phyloP scores from a whole-genome alignment of 2,797 vertebrate species.

The Myripristis jacobus region DNA sequence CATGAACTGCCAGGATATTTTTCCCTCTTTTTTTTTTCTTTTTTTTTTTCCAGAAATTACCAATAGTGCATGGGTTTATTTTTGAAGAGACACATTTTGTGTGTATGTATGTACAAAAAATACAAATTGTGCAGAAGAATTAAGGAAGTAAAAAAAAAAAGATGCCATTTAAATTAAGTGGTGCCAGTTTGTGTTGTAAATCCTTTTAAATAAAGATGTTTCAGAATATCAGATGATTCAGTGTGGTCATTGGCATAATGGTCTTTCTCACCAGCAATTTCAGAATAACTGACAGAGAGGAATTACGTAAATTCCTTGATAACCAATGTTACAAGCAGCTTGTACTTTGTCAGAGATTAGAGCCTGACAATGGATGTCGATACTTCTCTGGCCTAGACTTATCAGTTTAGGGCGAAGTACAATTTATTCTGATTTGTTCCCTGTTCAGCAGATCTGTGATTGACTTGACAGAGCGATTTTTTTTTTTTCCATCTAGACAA shows the following conservation, averaged over 20 bases:
- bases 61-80: conserved; percentile 43
- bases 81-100: conserved; percentile 52
- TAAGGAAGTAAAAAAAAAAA: conserved; percentile 31
- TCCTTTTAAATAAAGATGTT: conserved; percentile 79
- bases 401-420: too few species aligned
- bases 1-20: conserved; percentile 1
- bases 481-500: too few species aligned
- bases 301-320: background rate
- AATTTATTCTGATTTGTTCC: too few species aligned
- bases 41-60: background rate
- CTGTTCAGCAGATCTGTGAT: too few species aligned
- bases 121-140: conserved; percentile 42
- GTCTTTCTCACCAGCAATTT: too few species aligned
- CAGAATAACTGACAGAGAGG: background rate
- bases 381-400: too few species aligned
- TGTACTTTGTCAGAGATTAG: background rate
- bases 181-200: conserved; percentile 75
- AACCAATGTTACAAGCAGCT: too few species aligned
- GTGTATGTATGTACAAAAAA: conserved; percentile 61
- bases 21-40: background rate
- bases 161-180: conserved; percentile 64
- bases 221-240: conserved; percentile 32
- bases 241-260: too few species aligned
- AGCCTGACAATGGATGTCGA: background rate
- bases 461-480: too few species aligned